Base-by-base conservation (phyloP, 2,113 vertebrate species). In the Cromileptes altivelis region DNA sequence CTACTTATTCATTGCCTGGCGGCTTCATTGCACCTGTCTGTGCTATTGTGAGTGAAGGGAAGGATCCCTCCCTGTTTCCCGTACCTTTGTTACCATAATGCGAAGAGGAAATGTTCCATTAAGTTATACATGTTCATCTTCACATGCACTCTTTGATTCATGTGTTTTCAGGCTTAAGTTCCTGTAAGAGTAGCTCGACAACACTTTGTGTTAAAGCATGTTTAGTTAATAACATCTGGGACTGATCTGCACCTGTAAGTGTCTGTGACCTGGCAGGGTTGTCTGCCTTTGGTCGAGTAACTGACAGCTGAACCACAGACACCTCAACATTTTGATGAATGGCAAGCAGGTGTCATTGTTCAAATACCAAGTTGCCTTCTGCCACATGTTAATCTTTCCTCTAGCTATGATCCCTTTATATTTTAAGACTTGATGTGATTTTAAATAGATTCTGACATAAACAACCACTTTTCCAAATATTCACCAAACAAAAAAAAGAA, bases 1-100 rank as follows among this genome's bases (percentile, higher is more conserved):
- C 91, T 78, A 92, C 87, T 91, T 86, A 60, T 52, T 61, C 17
- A 67, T 70, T 64, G 45, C 57, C 49, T 67, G 57, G 19, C 65
- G 25, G 58, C 70, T 60, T 82, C 47, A 70, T 56, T 3, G 2
- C 19, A 23, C 52, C 25, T 30, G 19, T 30, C 64, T 62, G 63
- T 61, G 50, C 72, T 53, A 82, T 65, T 83, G 87, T 73, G 76
- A 75, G 21, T 40, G 75, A 83, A 76, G 52, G 53, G 19, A 63
- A 64, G 10, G 9, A 15, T 50, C 23, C 77, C 68, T 55, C 45
- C 76, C 33, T 27, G 47, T 78, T 84, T 88, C 73, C 73, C 78
- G 78, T 70, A 50, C 45, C 74, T 80, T 82, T 18, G 6, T 62
- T 30, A 52, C 25, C 40, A 13, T 80, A 8, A 78, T 77, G 65